Evolutionary conservation across 2,113 vertebrate species (phyloP).

Genomic region (Cyprinus carpio): DNA sequence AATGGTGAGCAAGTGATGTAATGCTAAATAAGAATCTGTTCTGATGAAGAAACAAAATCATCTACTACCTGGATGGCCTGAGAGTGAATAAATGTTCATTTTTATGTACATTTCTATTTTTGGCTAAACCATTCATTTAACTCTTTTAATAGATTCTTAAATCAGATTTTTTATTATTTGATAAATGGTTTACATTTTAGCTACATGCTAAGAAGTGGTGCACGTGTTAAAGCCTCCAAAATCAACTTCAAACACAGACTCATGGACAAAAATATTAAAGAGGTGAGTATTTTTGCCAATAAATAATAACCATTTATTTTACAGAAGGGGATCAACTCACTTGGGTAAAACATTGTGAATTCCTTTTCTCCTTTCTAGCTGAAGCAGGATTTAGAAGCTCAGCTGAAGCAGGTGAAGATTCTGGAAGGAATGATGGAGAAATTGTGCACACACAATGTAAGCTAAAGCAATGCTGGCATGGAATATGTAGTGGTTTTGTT

Average conservation of each 20-base stretch:
- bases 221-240: slow-evolving; percentile 72
- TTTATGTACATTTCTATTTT: neutral
- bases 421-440: slow-evolving; percentile 41
- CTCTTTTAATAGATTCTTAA: neutral
- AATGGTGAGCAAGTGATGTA: too few species aligned
- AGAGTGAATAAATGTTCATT: neutral
- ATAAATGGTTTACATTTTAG: slow-evolving; percentile 64
- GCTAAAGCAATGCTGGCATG: neutral
- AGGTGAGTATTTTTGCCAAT: slow-evolving; percentile 54
- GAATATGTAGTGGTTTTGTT: neutral
- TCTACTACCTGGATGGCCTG: neutral
- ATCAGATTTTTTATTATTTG: too few species aligned
- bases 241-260: slow-evolving; percentile 74
- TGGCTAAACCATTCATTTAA: neutral
- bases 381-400: slow-evolving; percentile 49
- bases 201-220: slow-evolving; percentile 76
- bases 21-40: neutral
- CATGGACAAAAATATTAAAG: slow-evolving; percentile 53
- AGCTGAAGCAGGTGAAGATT: slow-evolving; percentile 48
- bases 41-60: neutral
- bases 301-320: neutral
- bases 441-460: neutral
- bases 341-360: neutral
- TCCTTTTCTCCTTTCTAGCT: slow-evolving; percentile 40
- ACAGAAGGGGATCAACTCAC: neutral